Conservation (phyloP, 2,797 vertebrate genomes). For the Lutjanus campechanus region DNA sequence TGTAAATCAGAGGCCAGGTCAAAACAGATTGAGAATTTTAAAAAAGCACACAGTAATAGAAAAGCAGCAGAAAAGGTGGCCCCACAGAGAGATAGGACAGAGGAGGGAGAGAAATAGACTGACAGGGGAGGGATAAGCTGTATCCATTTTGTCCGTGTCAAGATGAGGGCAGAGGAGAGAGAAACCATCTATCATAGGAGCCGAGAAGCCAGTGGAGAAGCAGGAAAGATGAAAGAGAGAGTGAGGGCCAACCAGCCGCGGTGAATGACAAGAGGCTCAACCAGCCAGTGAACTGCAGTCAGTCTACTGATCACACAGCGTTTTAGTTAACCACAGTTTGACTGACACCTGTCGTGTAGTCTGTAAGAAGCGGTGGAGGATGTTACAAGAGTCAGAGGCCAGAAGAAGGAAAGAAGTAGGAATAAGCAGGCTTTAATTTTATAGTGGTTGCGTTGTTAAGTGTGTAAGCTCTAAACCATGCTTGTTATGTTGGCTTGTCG, state of each 20-base stretch:
- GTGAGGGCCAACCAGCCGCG: constrained; percentile 18
- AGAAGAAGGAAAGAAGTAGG: neutral
- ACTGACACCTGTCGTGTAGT: constrained; percentile 37
- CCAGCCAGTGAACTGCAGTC: constrained; percentile 46
- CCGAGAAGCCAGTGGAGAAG: constrained; percentile 20
- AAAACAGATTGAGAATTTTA: constrained; percentile 24
- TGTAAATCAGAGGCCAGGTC: constrained; percentile 19
- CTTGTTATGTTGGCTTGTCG: constrained; percentile 7
- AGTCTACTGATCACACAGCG: constrained; percentile 40
- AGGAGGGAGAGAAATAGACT: constrained; percentile 1
- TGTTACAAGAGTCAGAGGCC: neutral
- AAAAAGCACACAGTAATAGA: constrained; percentile 18
- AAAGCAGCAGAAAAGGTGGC: constrained; percentile 7
- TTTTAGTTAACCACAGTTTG: constrained; percentile 30
- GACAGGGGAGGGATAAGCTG: constrained; percentile 40
- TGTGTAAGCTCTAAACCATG: neutral
- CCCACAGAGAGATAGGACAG: neutral
- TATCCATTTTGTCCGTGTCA: constrained; percentile 47
- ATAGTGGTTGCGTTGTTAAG: neutral
- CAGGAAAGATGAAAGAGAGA: constrained; percentile 21
- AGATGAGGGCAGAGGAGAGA: constrained; percentile 42
- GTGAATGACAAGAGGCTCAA: constrained; percentile 48
- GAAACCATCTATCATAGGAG: constrained; percentile 41
- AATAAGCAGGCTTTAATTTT: neutral
- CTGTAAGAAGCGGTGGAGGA: neutral